phyloP scores from a whole-genome alignment of 2,113 vertebrate species.

The Myrmecobius fasciatus region DNA sequence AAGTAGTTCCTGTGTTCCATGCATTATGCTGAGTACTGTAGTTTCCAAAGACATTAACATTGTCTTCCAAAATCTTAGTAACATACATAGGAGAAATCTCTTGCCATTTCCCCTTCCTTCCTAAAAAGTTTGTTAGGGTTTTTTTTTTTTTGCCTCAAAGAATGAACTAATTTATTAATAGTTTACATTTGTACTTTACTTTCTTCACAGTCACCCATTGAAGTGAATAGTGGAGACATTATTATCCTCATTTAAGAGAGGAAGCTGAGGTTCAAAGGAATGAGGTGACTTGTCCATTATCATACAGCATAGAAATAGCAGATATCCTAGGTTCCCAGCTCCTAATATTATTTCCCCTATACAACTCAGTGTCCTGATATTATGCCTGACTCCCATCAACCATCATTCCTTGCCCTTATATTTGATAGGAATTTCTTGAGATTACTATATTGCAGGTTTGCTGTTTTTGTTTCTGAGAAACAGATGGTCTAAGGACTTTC shows the following conservation, averaged over 20 bases:
- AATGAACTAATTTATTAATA: not conserved
- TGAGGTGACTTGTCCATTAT: not conserved
- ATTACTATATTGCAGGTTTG: not conserved
- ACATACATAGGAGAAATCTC: not conserved
- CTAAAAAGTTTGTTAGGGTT: too few relatives aligned
- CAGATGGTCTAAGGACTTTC: not conserved
- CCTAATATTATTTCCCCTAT: not conserved
- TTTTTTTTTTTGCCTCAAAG: constrained; percentile 35
- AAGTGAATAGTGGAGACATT: not conserved
- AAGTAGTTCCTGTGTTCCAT: not conserved
- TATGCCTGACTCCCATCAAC: not conserved
- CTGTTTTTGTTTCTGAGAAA: not conserved
- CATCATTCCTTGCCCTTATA: not conserved
- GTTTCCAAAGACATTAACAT: accelerated
- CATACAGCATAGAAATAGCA: not conserved
- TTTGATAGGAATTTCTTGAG: not conserved
- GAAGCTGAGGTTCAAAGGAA: not conserved
- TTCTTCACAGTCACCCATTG: not conserved
- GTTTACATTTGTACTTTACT: not conserved
- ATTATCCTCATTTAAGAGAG: not conserved
- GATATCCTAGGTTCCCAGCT: not conserved
- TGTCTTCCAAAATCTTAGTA: not conserved
- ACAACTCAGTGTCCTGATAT: not conserved
- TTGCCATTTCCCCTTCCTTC: not conserved
- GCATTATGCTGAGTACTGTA: not conserved